Evolutionary conservation across 1,140 invertebrate species (phyloP).

Genomic region (Contarinia nasturtii): DNA sequence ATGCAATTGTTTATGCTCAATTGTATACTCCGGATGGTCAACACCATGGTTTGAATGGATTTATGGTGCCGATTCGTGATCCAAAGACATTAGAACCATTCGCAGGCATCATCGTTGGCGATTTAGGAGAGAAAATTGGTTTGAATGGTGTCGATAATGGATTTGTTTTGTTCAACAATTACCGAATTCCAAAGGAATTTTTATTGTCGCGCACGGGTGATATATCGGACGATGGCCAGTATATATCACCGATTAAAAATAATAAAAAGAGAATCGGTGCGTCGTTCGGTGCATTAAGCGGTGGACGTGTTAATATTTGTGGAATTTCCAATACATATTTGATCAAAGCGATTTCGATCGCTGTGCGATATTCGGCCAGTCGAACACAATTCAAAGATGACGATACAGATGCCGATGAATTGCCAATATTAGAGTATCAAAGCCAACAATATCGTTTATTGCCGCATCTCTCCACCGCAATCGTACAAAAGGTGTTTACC

Average conservation of each 20-base stretch:
- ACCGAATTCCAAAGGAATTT: slow-evolving; percentile 53
- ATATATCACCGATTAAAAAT: slow-evolving; percentile 52
- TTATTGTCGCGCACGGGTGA: slow-evolving; percentile 73
- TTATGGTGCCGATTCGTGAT: slow-evolving; percentile 61
- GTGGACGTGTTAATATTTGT: slow-evolving; percentile 50
- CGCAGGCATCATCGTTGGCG: slow-evolving; percentile 57
- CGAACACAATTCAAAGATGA: slow-evolving; percentile 59
- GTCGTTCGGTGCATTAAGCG: slow-evolving; percentile 68
- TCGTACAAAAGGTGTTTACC: slow-evolving; percentile 45
- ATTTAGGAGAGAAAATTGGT: slow-evolving; percentile 67
- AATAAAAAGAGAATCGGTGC: slow-evolving; percentile 59
- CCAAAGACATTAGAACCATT: slow-evolving; percentile 44
- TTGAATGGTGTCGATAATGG: slow-evolving; percentile 72
- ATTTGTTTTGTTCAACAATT: slow-evolving; percentile 73
- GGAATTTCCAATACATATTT: slow-evolving; percentile 38
- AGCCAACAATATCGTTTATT: slow-evolving; percentile 71
- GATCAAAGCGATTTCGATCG: slow-evolving; percentile 52
- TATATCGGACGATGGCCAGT: slow-evolving; percentile 65
- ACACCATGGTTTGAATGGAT: slow-evolving; percentile 61
- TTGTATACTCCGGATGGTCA: slow-evolving; percentile 52
- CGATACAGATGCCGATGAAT: slow-evolving; percentile 31
- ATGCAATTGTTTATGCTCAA: slow-evolving; percentile 72
- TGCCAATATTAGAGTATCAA: slow-evolving; percentile 68
- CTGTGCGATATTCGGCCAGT: slow-evolving; percentile 59
- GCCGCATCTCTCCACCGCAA: slow-evolving; percentile 57